A percentile compares a stretch with the other conserved stretches of the same genome.
phyloP scores from a whole-genome alignment of 2,888 invertebrate species.

The Melieria omissa region DNA sequence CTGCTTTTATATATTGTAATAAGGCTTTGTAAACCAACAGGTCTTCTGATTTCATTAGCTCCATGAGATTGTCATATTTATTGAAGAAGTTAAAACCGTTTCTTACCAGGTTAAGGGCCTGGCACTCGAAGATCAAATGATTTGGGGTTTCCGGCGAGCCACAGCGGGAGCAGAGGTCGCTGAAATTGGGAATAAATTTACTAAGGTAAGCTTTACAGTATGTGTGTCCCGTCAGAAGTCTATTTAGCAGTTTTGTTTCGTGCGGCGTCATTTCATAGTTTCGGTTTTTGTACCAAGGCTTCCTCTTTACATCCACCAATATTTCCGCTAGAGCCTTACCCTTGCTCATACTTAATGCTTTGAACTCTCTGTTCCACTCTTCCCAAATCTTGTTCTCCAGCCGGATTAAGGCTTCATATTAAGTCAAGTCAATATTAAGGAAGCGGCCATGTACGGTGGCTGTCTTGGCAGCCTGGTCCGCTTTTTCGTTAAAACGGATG shows the following conservation, averaged over 20 bases:
- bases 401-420: neutral
- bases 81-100: neutral
- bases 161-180: neutral
- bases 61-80: neutral
- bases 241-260: neutral
- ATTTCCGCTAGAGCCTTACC: neutral
- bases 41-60: neutral
- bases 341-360: neutral
- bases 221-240: slow-evolving; percentile 3
- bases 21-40: neutral
- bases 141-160: neutral
- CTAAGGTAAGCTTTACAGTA: neutral
- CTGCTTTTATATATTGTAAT: neutral
- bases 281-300: neutral
- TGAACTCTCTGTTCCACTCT: neutral
- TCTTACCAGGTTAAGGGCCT: neutral
- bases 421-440: neutral
- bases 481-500: neutral
- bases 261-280: neutral
- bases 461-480: slow-evolving; percentile 5
- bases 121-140: neutral
- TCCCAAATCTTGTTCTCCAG: neutral
- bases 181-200: neutral
- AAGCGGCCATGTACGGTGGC: neutral
- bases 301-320: neutral